Evolutionary conservation across 1,140 invertebrate species (phyloP).

Genomic region (Colletes latitarsis): DNA sequence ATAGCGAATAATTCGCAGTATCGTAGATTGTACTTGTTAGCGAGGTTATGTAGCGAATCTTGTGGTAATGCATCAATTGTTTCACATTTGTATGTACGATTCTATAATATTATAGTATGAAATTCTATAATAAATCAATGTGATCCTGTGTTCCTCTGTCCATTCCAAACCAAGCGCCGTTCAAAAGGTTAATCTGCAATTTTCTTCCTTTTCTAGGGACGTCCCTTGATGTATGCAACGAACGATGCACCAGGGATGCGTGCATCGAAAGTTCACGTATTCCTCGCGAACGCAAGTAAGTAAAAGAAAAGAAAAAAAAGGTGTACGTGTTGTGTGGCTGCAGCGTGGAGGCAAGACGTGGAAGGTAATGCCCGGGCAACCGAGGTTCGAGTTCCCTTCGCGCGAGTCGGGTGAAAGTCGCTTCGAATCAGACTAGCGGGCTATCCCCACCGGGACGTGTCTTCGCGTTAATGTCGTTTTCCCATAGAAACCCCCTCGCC

Average conservation of each 20-base stretch:
- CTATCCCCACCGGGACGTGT: slow-evolving; percentile 59
- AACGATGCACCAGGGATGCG: background rate
- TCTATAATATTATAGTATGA: no score
- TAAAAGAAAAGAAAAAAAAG: background rate
- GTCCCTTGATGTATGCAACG: background rate
- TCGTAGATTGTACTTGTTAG: no score
- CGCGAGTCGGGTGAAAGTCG: slow-evolving; percentile 73
- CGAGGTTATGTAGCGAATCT: no score
- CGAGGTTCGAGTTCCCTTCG: slow-evolving; percentile 65
- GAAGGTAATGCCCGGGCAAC: slow-evolving; percentile 50
- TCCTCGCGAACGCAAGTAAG: background rate
- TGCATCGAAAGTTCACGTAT: slow-evolving; percentile 32
- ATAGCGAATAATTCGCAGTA: no score
- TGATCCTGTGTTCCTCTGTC: no score
- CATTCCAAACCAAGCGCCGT: no score
- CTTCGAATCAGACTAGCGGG: slow-evolving; percentile 60
- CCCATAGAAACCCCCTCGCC: slow-evolving; percentile 65
- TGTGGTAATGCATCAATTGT: no score
- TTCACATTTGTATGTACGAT: no score
- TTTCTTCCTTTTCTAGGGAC: no score
- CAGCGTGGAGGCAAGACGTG: slow-evolving; percentile 17
- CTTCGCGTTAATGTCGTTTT: slow-evolving; percentile 76
- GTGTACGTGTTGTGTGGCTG: no score
- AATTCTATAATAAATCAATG: no score
- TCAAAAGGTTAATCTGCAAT: no score